Conservation (phyloP, 2,797 vertebrate species). For the Gambelia wislizenii region DNA sequence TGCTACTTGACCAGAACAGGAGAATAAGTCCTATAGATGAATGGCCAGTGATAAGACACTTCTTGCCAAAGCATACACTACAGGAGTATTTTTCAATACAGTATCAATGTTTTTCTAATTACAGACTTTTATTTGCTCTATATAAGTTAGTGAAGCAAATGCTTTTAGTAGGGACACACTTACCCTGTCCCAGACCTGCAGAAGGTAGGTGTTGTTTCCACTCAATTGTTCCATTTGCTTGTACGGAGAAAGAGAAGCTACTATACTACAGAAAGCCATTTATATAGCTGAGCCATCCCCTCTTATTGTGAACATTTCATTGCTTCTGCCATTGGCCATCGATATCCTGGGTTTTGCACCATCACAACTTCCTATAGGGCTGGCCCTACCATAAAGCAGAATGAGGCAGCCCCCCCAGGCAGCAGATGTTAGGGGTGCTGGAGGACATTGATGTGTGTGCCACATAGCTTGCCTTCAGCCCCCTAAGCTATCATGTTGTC, state of each 20-base stretch:
- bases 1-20: not conserved
- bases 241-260: not conserved
- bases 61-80: conserved; percentile 13
- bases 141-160: not conserved
- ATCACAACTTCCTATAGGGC: not conserved
- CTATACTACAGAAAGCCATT: not conserved
- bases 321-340: not conserved
- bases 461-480: no score
- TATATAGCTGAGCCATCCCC: not conserved
- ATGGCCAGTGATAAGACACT: not conserved
- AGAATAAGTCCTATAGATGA: conserved; percentile 13
- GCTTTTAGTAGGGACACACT: not conserved
- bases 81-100: not conserved
- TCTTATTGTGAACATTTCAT: not conserved
- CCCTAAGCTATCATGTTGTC: not conserved
- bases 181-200: not conserved
- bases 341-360: not conserved
- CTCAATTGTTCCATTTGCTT: not conserved
- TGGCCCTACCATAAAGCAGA: not conserved
- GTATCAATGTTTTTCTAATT: not conserved
- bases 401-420: not conserved
- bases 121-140: not conserved
- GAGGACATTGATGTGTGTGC: not conserved
- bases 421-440: not conserved
- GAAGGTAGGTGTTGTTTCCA: not conserved